These are phyloP conservation scores for Potorous gilbertii DNA, from an alignment of 2,797 vertebrate genomes.

Conservation along the genomic window DNA sequence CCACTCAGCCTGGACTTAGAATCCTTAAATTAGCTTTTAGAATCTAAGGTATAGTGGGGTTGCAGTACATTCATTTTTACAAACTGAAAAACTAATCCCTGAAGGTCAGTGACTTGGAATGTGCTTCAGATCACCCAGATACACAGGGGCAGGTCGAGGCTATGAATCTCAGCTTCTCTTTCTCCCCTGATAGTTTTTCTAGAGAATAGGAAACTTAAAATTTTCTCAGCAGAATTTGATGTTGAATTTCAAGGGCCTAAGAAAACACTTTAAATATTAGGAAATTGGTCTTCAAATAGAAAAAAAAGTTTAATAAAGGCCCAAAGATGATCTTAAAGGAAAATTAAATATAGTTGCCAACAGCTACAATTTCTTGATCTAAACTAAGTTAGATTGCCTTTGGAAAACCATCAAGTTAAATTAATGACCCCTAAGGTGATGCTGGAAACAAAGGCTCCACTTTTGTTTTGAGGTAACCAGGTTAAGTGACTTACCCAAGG, in stretches of 20 bases:
- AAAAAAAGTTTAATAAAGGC: neutral
- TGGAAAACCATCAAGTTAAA: neutral
- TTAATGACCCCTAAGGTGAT: neutral
- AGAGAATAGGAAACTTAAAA: slow-evolving; percentile 19
- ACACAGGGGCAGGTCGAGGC: slow-evolving; percentile 22
- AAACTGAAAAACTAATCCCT: slow-evolving; percentile 53
- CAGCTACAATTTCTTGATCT: neutral
- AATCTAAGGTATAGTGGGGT: neutral
- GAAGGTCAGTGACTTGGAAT: slow-evolving; percentile 57
- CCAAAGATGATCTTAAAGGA: neutral
- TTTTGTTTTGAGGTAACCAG: neutral
- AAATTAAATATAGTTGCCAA: neutral
- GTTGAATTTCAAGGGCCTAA: neutral
- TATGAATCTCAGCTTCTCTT: slow-evolving; percentile 36
- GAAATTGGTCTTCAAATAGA: slow-evolving; percentile 13
- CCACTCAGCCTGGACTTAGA: too few relatives aligned
- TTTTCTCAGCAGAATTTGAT: slow-evolving; percentile 33
- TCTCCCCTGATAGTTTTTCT: slow-evolving; percentile 14
- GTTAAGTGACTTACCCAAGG: neutral
- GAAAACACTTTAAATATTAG: slow-evolving; percentile 33
- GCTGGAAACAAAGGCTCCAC: neutral
- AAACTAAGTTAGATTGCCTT: neutral
- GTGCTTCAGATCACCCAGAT: slow-evolving; percentile 34
- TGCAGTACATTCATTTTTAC: slow-evolving; percentile 52
- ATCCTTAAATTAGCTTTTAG: slow-evolving; percentile 17